Conservation (phyloP, 1,140 invertebrate species). For the Phymorhynchus buccinoides region DNA sequence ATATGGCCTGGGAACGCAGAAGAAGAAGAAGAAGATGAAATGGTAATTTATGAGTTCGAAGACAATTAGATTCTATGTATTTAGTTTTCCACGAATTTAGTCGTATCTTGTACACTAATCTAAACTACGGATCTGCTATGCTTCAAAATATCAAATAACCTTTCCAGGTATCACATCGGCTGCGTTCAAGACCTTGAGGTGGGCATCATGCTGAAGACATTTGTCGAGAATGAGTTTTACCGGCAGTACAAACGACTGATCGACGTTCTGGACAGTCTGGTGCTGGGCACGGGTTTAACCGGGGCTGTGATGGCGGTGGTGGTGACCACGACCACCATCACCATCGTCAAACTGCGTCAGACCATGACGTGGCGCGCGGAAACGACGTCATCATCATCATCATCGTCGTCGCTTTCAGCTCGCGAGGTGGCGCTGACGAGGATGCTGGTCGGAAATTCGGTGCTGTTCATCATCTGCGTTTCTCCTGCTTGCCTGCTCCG, state of each 20-base stretch:
- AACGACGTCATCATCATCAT: too few relatives aligned
- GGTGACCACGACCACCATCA: background rate
- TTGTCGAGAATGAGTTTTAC: background rate
- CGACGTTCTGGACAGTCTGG: background rate
- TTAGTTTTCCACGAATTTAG: too few relatives aligned
- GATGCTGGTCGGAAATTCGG: constrained; percentile 22
- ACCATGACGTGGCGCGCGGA: background rate
- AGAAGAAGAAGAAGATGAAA: too few relatives aligned
- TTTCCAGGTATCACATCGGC: background rate
- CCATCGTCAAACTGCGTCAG: background rate
- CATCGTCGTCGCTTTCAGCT: background rate
- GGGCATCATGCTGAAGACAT: background rate
- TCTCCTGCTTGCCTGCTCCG: background rate
- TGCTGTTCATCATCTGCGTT: constrained; percentile 28
- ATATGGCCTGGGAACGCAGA: too few relatives aligned
- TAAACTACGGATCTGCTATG: too few relatives aligned
- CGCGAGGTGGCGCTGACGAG: constrained; percentile 18
- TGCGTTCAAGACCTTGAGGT: background rate
- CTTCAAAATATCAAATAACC: too few relatives aligned
- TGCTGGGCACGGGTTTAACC: background rate
- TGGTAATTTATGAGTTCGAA: too few relatives aligned
- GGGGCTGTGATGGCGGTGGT: background rate
- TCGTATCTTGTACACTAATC: too few relatives aligned
- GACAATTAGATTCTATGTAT: too few relatives aligned
- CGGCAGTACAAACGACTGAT: background rate